Base-by-base conservation (phyloP, 2,113 vertebrate species). In the Oenanthe melanoleuca region DNA sequence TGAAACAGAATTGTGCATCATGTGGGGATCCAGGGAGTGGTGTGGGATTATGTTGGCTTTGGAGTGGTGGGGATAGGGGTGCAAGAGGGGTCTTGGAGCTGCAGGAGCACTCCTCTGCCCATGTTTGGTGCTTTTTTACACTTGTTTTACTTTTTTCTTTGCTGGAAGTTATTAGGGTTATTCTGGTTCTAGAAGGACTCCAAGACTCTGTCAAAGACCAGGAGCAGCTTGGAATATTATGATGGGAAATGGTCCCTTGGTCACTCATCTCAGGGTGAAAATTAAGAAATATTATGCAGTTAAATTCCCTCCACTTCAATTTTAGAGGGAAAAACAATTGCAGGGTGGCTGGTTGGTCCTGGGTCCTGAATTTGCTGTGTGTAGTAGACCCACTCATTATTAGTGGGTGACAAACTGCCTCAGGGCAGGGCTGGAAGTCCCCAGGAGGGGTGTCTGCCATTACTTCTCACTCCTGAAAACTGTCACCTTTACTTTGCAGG, bases 151-250 rank as follows among this genome's bases (percentile, higher is more conserved):
- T n/a, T n/a, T 49, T 80, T 74, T 56, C 45, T n/a, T 49, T 57
- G 3, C 49, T 57, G 22, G 24, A 79, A 42, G 24, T 56, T 61
- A n/a, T 25, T n/a, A 0, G 0, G 49, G 20, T 50, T 67, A 38
- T 57, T 69, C 44, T 5, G 14, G 23, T 69, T 40, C 15, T 33
- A 87, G 34, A 55, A 67, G 45, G 28, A 33, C 37, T 61, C 31
- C 74, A 86, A 75, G 40, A 28, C 22, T 79, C 24, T 65, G 24
- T 52, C 40, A 60, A 80, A 77, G 22, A 49, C 63, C 59, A 80
- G 26, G 49, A 19, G 7, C 17, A 61, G 28, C n/a, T 65, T 90
- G 55, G 50, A 69, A 88, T 52, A 21, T 37, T 66, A 7, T 1
- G 0, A 7, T 20, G 18, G 70, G 25, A 87, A 73, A 72, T 4